phyloP scores from a whole-genome alignment of 2,888 invertebrate genomes.

The Tolmerus cingulatus region DNA sequence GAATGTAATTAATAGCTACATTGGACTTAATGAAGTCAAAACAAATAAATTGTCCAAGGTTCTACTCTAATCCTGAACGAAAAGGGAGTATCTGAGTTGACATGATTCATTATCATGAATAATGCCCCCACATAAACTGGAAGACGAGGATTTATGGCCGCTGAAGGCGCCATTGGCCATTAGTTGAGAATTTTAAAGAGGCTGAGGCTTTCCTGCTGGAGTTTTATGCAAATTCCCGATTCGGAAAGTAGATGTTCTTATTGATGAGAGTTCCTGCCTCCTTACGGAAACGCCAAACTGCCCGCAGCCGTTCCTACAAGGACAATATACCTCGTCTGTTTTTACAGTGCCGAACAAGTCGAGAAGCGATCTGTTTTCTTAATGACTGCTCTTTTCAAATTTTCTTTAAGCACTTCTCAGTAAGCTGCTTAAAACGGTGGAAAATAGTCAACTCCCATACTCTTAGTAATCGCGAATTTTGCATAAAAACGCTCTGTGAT shows the following conservation, averaged over 20 bases:
- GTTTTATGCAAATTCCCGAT: conserved; percentile 20
- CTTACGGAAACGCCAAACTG: neutral
- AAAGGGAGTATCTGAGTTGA: conserved; percentile 36
- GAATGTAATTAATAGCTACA: conserved; percentile 35
- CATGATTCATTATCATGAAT: conserved; percentile 42
- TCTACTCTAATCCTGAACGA: conserved; percentile 22
- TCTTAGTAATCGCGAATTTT: neutral
- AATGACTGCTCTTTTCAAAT: neutral
- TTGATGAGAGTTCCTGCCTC: conserved; percentile 6
- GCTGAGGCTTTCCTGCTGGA: neutral
- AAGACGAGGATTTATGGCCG: conserved; percentile 31
- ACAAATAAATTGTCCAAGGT: conserved; percentile 37
- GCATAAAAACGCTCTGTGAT: neutral
- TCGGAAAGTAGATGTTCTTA: conserved; percentile 8
- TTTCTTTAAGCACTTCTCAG: neutral
- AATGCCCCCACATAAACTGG: conserved; percentile 29
- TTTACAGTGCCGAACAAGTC: neutral
- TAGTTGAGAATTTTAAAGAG: conserved; percentile 17
- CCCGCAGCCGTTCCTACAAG: neutral
- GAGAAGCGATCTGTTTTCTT: neutral
- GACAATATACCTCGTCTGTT: neutral
- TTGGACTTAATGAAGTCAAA: conserved; percentile 41
- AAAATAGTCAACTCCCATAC: neutral
- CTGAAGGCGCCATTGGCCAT: conserved; percentile 32
- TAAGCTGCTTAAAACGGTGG: neutral